Evolutionary conservation across 2,888 invertebrate species (phyloP).

Genomic region (Drosophila lutescens): DNA sequence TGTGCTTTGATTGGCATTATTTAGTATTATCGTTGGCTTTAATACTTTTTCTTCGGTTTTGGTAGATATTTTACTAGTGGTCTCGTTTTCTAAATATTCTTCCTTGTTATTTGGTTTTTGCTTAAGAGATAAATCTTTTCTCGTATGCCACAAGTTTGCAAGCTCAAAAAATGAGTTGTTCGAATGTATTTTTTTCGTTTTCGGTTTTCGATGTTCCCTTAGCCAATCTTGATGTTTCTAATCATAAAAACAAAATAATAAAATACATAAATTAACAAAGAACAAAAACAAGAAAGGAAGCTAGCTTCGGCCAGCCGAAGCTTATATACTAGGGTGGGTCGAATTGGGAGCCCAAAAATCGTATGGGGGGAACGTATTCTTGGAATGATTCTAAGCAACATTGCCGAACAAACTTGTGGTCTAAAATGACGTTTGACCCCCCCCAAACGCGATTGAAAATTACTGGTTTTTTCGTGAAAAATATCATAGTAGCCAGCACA

Average conservation of each 20-base stretch:
- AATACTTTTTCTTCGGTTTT: conserved; percentile 31
- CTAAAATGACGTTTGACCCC: too few relatives aligned
- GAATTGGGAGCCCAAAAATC: too few relatives aligned
- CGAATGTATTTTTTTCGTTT: conserved; percentile 48
- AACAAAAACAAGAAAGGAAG: background rate
- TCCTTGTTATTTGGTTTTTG: conserved; percentile 78
- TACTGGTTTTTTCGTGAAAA: too few relatives aligned
- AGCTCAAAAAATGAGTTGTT: conserved; percentile 55
- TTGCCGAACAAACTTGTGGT: too few relatives aligned
- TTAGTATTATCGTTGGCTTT: conserved; percentile 43
- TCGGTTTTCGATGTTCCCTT: conserved; percentile 72
- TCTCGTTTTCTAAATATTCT: conserved; percentile 80
- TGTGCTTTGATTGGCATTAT: conserved; percentile 6
- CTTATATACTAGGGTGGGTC: too few relatives aligned
- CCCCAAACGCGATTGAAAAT: too few relatives aligned
- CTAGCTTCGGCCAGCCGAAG: too few relatives aligned
- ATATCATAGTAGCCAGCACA: too few relatives aligned
- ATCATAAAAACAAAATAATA: background rate
- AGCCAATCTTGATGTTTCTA: conserved; percentile 84
- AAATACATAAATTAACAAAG: too few relatives aligned
- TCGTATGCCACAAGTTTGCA: conserved; percentile 76
- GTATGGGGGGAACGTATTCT: too few relatives aligned
- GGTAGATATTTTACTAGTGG: conserved; percentile 47
- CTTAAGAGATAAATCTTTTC: conserved; percentile 51
- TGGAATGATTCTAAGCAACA: too few relatives aligned